Evolutionary conservation across 2,888 invertebrate species (phyloP).

Genomic region (Gari tellinella): DNA sequence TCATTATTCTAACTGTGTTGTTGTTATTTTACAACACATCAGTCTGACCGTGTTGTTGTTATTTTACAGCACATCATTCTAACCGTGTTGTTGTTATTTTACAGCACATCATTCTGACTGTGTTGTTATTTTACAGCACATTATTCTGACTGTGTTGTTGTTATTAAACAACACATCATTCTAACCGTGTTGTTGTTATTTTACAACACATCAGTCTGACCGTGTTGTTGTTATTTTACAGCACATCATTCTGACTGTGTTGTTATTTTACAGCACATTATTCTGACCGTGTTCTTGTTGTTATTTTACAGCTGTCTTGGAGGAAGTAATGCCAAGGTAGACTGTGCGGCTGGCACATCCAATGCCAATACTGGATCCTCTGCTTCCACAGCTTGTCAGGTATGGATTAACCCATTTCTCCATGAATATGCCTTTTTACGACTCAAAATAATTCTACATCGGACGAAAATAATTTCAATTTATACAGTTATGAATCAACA

Average conservation of each 20-base stretch:
- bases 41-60: no score
- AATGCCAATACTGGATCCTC: constrained; percentile 59
- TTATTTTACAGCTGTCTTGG: constrained; percentile 74
- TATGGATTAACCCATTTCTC: constrained; percentile 14
- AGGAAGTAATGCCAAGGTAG: constrained; percentile 62
- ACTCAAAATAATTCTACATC: no score
- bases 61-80: no score
- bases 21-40: no score
- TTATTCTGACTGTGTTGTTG: background rate
- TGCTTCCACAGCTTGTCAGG: constrained; percentile 60
- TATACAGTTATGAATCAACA: no score
- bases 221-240: background rate
- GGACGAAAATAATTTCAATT: no score
- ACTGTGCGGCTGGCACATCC: constrained; percentile 77
- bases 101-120: no score
- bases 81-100: no score
- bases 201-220: background rate
- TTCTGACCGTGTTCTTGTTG: background rate
- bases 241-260: background rate
- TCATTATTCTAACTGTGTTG: no score
- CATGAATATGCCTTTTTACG: no score
- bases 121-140: no score
- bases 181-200: background rate
- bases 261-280: background rate
- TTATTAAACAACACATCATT: no score